Base-by-base conservation (phyloP, 2,113 vertebrate genomes). In the Oncorhynchus nerka region DNA sequence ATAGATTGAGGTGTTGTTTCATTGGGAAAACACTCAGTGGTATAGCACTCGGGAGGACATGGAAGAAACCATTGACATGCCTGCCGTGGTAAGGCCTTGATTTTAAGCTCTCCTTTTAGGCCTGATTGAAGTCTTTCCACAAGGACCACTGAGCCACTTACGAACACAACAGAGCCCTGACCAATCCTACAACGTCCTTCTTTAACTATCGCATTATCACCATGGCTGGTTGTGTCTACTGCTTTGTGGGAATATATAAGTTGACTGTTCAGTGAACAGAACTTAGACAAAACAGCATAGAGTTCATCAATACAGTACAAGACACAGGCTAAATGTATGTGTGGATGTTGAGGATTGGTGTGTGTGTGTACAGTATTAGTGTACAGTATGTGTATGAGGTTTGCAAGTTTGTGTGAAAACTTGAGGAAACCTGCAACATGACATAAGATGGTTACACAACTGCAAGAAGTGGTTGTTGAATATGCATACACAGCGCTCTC, bases 61-160 rank as follows among this genome's bases (percentile, higher is more conserved):
- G 5, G 5, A 48, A 34, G 30, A 45, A 45, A 69, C 28, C 28
- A 30, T 32, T 20, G 32, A 68, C 67, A 68, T 8, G 8, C 30
- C 65, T 67, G 15, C 13, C 22, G 64, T 66, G 57, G 19, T 79
- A 71, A 77, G 62, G 32, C 71, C 48, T 39, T 55, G 49, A 48
- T 67, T 80, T 26, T 39, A 74, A 74, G 4, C 49, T 4, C 20
- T 79, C 32, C 8, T 22, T 34, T 55, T 68, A 11, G 20, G 32
- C 67, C 7, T 4, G 67, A 68, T 16, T 68, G 19, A 68, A 19
- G 65, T 30, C 28, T 30, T 67, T 67, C 22, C 62, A 26, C 62
- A 67, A 67, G 65, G 65, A 15, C 24, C 64, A 28, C 16, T 66
- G 28, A 24, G 11, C 2, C 64, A 28, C 4, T 66, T 30, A 0